phyloP scores from a whole-genome alignment of 2,797 vertebrate species.

The Astyanax mexicanus region DNA sequence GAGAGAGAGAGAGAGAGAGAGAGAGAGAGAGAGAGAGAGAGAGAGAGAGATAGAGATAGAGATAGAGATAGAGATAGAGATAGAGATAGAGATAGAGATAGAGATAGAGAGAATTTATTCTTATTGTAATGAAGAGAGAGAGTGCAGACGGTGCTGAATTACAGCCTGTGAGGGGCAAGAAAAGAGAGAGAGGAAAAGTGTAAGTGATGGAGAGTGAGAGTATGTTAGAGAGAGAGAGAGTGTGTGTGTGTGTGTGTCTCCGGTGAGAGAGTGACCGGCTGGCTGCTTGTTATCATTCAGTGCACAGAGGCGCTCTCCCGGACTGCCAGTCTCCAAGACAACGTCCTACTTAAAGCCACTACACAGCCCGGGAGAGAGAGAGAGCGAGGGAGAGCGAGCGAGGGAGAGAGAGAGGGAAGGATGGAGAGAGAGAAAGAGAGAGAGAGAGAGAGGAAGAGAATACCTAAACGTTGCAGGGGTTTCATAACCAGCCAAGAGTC shows the following conservation, averaged over 20 bases:
- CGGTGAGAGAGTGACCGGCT: slow-evolving; percentile 29
- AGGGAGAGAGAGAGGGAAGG: background rate
- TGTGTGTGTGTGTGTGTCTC: background rate
- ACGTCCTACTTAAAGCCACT: slow-evolving; percentile 72
- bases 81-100: background rate
- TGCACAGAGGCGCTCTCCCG: slow-evolving; percentile 61
- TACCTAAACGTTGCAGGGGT: slow-evolving; percentile 35
- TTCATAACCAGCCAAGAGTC: slow-evolving; percentile 27
- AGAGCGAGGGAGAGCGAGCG: background rate
- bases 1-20: background rate
- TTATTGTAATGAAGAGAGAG: slow-evolving; percentile 18
- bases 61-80: background rate
- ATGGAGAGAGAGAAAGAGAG: background rate
- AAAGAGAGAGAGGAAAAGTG: background rate
- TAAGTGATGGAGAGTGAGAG: background rate
- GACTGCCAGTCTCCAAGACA: slow-evolving; percentile 73
- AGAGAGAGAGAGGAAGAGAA: background rate
- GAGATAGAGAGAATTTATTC: background rate
- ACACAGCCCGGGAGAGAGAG: slow-evolving; percentile 42
- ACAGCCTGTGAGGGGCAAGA: background rate
- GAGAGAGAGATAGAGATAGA: background rate
- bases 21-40: too few relatives aligned
- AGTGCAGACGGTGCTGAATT: background rate
- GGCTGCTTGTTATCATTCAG: slow-evolving; percentile 61
- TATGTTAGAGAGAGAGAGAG: background rate